These are phyloP conservation scores for Melanaphis sacchari DNA, from an alignment of 1,140 invertebrate genomes.

Conservation along the genomic window DNA sequence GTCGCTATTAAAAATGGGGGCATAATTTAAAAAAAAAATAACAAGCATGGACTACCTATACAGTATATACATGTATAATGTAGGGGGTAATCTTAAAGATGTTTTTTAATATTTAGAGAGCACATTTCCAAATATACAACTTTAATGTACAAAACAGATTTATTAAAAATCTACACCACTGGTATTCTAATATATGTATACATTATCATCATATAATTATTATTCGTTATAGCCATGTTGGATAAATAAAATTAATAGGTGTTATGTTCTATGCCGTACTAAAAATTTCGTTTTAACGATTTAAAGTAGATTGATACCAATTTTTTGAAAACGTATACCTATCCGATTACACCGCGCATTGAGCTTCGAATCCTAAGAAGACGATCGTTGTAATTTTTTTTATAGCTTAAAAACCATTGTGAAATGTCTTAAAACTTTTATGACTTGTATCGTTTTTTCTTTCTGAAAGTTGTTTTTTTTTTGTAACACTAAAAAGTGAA, in stretches of 20 bases:
- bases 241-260: background rate
- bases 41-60: background rate
- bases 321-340: background rate
- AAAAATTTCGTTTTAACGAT: background rate
- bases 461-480: background rate
- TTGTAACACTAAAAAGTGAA: background rate
- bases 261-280: background rate
- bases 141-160: slow-evolving; percentile 29
- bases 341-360: background rate
- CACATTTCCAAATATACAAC: background rate
- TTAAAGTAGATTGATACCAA: background rate
- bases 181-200: background rate
- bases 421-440: background rate
- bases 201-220: slow-evolving; percentile 16
- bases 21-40: background rate
- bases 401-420: background rate
- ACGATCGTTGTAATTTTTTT: background rate
- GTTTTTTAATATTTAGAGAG: slow-evolving; percentile 12
- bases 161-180: slow-evolving; percentile 10
- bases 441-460: background rate
- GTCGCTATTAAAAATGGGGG: slow-evolving; percentile 27
- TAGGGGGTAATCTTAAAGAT: background rate
- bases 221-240: background rate
- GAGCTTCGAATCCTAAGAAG: background rate
- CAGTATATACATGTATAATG: background rate